Evolutionary conservation across 1,140 invertebrate genomes (phyloP).

Genomic region (Teleogryllus occipitalis): DNA sequence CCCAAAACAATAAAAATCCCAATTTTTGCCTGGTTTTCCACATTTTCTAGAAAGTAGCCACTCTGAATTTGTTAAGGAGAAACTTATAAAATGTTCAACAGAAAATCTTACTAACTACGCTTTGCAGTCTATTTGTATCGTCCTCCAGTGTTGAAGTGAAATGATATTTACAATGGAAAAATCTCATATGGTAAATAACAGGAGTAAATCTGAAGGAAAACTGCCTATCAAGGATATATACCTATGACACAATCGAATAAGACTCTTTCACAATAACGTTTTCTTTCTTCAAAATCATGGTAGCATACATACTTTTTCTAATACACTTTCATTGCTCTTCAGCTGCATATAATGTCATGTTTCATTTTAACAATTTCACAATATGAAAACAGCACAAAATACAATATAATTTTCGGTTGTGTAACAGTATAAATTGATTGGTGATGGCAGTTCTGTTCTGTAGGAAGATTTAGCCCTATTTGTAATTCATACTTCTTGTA

Average conservation of each 20-base stretch:
- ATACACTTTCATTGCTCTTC: too few species aligned
- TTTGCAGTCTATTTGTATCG: not conserved
- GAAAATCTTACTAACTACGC: not conserved
- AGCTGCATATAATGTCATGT: not conserved
- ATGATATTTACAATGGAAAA: not conserved
- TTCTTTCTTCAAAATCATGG: not conserved
- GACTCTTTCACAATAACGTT: not conserved
- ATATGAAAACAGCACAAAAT: conserved; percentile 1
- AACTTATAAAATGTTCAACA: not conserved
- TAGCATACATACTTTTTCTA: not conserved
- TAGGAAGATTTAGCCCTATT: not conserved
- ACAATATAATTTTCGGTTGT: not conserved
- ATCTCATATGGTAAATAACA: not conserved
- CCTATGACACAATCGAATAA: not conserved
- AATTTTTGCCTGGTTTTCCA: too few species aligned
- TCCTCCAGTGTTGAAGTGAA: not conserved
- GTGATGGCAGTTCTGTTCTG: not conserved
- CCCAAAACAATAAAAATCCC: too few species aligned
- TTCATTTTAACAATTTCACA: not conserved
- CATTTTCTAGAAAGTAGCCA: too few species aligned
- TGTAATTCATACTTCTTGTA: not conserved
- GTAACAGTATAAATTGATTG: not conserved
- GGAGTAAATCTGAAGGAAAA: not conserved
- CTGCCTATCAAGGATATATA: not conserved
- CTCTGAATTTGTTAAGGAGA: too few species aligned